phyloP scores from a whole-genome alignment of 2,888 invertebrate genomes.

The Drosophila acutilabella region DNA sequence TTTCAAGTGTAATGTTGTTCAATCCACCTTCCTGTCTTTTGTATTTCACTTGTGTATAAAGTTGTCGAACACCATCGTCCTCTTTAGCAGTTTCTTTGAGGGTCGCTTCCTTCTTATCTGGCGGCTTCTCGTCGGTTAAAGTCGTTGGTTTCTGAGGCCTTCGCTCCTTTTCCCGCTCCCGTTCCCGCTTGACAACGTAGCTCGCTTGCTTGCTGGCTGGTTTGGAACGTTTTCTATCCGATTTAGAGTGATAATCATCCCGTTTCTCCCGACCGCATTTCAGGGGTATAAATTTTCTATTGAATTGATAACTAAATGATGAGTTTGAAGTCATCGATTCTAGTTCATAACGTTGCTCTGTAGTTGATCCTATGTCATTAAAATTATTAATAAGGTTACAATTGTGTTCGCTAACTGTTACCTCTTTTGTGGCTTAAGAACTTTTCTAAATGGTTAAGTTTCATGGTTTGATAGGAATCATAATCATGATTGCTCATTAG shows the following conservation, averaged over 20 bases:
- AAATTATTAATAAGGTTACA: not conserved
- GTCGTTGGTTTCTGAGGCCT: not conserved
- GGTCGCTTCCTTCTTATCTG: not conserved
- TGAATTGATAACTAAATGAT: constrained; percentile 63
- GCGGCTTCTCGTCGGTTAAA: not conserved
- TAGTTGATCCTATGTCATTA: not conserved
- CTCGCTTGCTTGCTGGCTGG: constrained; percentile 13
- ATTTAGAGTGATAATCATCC: constrained; percentile 21
- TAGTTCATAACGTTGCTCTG: constrained; percentile 2
- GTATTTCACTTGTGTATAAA: not conserved
- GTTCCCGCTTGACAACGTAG: constrained; percentile 42
- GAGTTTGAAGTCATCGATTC: constrained; percentile 68
- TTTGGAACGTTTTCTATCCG: constrained; percentile 41
- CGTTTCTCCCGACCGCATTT: constrained; percentile 14
- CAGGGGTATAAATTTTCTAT: constrained; percentile 62
- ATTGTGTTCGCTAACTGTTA: constrained; percentile 2
- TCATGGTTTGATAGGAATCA: not conserved
- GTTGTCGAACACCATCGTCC: constrained; percentile 6
- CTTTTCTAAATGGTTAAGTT: constrained; percentile 20
- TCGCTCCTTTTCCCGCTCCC: not conserved
- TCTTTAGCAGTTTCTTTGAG: not conserved
- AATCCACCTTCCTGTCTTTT: constrained; percentile 41
- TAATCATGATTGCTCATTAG: not conserved
- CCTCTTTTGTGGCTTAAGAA: constrained; percentile 11
- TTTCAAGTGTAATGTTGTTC: not conserved